phyloP scores from a whole-genome alignment of 2,113 vertebrate species.

The Orycteropus afer region DNA sequence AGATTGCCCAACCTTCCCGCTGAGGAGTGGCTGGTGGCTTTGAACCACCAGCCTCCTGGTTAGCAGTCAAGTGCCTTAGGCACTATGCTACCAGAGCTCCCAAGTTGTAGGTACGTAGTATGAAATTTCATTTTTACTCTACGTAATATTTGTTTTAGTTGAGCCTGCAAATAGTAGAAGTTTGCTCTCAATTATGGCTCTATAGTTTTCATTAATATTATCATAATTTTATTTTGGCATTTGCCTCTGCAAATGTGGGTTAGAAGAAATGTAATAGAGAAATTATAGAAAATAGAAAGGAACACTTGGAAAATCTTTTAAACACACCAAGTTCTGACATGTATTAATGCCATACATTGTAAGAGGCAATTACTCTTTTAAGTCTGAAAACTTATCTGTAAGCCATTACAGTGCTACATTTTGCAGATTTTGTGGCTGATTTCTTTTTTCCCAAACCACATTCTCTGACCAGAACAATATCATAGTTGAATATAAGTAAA shows the following conservation, averaged over 20 bases:
- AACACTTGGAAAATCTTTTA: neutral
- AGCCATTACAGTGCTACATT: neutral
- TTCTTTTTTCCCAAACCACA: neutral
- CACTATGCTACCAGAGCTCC: no score
- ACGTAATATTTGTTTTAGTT: neutral
- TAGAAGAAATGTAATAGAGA: neutral
- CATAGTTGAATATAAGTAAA: neutral
- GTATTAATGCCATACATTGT: neutral
- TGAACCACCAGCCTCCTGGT: no score
- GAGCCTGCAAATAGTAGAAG: neutral
- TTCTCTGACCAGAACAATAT: neutral
- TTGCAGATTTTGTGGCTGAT: neutral
- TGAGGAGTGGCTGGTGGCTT: no score
- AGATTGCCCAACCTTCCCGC: no score
- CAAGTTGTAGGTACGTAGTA: no score
- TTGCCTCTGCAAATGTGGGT: neutral
- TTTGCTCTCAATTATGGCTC: constrained; percentile 3
- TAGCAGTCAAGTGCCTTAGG: no score
- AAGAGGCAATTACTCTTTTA: neutral
- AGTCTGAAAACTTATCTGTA: neutral
- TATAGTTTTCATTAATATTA: constrained; percentile 34
- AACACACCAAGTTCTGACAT: neutral
- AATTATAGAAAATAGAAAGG: neutral
- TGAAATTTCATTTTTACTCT: constrained; percentile 48
- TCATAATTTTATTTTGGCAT: neutral